Conservation (phyloP, 2,113 vertebrate species). For the Potamarius usumacintae region DNA sequence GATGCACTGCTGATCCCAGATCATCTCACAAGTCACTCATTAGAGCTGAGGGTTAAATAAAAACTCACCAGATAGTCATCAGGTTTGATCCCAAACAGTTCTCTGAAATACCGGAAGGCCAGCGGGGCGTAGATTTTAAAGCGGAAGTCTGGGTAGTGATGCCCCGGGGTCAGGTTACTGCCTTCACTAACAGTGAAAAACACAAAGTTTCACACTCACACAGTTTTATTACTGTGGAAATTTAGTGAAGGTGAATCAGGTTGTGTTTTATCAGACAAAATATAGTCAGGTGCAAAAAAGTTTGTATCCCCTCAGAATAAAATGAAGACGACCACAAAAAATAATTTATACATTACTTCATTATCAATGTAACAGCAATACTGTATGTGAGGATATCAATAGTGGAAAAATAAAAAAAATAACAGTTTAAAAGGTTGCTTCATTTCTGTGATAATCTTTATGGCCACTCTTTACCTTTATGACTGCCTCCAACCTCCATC, state of each 20-base stretch:
- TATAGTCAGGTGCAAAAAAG: not conserved
- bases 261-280: not conserved
- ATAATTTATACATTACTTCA: not conserved
- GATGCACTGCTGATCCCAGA: not conserved
- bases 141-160: conserved; percentile 92
- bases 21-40: not conserved
- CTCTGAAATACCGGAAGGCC: conserved; percentile 96
- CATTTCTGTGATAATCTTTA: no score
- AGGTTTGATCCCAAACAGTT: conserved; percentile 95
- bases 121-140: conserved; percentile 95
- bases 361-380: not conserved
- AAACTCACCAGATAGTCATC: conserved; percentile 93
- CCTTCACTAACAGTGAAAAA: conserved; percentile 78
- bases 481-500: not conserved
- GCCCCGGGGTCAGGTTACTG: conserved; percentile 93
- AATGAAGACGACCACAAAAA: not conserved
- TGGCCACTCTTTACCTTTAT: no score
- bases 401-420: not conserved
- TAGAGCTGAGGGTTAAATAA: not conserved
- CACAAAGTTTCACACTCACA: not conserved
- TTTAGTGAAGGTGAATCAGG: not conserved
- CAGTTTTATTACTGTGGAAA: no score
- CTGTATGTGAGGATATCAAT: not conserved
- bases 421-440: no score
- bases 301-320: not conserved